These are phyloP conservation scores for Camelus dromedarius DNA, from an alignment of 2,113 vertebrate species.

Conservation along the genomic window DNA sequence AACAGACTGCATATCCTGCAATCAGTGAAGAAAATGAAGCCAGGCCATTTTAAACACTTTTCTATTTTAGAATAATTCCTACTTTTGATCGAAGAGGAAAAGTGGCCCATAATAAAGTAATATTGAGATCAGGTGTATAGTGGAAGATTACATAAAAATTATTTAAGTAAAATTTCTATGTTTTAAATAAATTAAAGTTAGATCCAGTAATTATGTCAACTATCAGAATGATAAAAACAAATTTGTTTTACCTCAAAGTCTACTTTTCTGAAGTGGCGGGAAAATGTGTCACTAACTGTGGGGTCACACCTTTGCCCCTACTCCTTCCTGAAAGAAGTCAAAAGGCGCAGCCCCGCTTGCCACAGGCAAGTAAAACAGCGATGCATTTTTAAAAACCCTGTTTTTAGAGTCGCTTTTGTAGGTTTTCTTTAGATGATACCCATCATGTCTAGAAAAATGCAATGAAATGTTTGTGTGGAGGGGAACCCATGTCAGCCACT, in stretches of 20 bases:
- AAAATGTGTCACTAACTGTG: constrained; percentile 3
- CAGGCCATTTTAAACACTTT: background rate
- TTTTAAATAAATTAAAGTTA: constrained; percentile 41
- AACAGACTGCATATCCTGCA: constrained; percentile 8
- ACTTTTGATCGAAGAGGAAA: constrained; percentile 30
- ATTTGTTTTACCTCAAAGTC: background rate
- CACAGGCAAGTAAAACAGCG: background rate
- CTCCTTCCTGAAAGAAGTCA: constrained; percentile 23
- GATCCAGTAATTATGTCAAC: background rate
- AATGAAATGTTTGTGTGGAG: background rate
- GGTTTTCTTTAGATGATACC: background rate
- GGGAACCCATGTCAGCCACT: background rate
- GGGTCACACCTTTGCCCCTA: background rate
- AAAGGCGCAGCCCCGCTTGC: background rate
- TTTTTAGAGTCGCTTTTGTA: background rate
- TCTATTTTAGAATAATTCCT: constrained; percentile 32
- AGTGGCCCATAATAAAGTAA: background rate
- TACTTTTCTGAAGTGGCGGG: background rate
- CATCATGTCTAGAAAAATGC: constrained; percentile 21
- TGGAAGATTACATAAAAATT: background rate
- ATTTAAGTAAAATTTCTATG: background rate
- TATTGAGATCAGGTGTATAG: background rate
- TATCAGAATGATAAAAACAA: constrained; percentile 28
- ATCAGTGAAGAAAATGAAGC: background rate
- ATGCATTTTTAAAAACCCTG: background rate